Evolutionary conservation across 2,888 invertebrate species (phyloP).

Genomic region (Rhogogaster chlorosoma): DNA sequence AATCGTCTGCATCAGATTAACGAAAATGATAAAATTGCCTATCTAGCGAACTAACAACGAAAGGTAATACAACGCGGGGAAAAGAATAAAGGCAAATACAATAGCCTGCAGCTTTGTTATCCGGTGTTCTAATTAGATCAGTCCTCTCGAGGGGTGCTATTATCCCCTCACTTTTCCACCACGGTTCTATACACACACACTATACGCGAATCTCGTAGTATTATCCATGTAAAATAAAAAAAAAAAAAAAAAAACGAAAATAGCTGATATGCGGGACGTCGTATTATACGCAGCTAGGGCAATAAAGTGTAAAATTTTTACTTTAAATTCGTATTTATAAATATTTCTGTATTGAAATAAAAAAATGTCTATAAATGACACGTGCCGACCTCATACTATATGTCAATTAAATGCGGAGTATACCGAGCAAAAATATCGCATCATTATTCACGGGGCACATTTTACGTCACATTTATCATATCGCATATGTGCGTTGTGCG

Average conservation of each 20-base stretch:
- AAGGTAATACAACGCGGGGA: not conserved
- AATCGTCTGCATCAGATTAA: no score
- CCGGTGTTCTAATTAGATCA: conserved; percentile 7
- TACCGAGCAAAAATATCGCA: not conserved
- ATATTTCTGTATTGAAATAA: no score
- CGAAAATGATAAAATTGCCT: not conserved
- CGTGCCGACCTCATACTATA: not conserved
- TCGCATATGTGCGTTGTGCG: not conserved
- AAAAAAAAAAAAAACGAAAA: no score
- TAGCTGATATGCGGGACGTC: no score
- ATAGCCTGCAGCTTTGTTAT: not conserved
- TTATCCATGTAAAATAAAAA: no score
- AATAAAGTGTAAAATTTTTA: not conserved
- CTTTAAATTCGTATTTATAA: no score
- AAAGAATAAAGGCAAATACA: not conserved
- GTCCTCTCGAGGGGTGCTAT: not conserved
- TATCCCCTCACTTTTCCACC: not conserved
- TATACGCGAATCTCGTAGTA: not conserved
- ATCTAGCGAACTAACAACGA: not conserved
- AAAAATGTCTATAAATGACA: no score
- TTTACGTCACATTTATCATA: conserved; percentile 19
- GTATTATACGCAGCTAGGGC: not conserved
- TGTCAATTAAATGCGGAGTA: not conserved
- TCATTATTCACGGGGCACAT: not conserved
- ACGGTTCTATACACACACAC: not conserved